Conservation (phyloP, 2,888 invertebrate genomes). For the Lymantria monacha region DNA sequence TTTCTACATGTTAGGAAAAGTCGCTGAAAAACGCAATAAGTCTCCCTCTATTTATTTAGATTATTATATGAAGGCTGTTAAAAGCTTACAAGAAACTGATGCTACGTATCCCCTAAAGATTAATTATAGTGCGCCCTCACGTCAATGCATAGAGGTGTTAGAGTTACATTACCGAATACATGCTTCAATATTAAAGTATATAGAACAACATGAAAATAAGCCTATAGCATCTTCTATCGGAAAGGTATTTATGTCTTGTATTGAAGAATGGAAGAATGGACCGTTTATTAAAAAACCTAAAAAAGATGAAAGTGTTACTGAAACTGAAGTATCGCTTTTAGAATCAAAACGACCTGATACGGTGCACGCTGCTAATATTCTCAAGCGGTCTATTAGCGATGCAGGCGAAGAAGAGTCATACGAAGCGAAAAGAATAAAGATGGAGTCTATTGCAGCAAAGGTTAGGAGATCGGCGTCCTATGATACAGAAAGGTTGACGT, state of each 20-base stretch:
- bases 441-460: constrained; percentile 72
- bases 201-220: constrained; percentile 89
- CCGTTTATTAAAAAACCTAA: constrained; percentile 64
- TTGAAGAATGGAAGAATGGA: constrained; percentile 73
- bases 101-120: constrained; percentile 94
- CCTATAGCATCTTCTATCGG: constrained; percentile 83
- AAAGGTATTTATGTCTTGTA: constrained; percentile 82
- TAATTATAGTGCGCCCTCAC: constrained; percentile 91
- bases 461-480: constrained; percentile 72
- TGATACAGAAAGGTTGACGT: constrained; percentile 58
- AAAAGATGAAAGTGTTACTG: constrained; percentile 51
- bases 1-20: constrained; percentile 98
- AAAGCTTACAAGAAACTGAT: constrained; percentile 88
- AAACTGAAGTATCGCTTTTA: constrained; percentile 36
- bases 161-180: constrained; percentile 94
- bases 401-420: constrained; percentile 70
- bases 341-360: constrained; percentile 51
- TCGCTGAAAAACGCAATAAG: constrained; percentile 92
- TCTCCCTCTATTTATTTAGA: constrained; percentile 88
- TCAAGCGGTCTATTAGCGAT: constrained; percentile 74
- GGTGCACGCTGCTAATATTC: constrained; percentile 71
- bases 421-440: constrained; percentile 65
- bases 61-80: constrained; percentile 90
- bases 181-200: constrained; percentile 92
- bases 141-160: constrained; percentile 92